These are phyloP conservation scores for Pristionchus exspectatus DNA, from an alignment of 2,888 invertebrate species.

Conservation along the genomic window DNA sequence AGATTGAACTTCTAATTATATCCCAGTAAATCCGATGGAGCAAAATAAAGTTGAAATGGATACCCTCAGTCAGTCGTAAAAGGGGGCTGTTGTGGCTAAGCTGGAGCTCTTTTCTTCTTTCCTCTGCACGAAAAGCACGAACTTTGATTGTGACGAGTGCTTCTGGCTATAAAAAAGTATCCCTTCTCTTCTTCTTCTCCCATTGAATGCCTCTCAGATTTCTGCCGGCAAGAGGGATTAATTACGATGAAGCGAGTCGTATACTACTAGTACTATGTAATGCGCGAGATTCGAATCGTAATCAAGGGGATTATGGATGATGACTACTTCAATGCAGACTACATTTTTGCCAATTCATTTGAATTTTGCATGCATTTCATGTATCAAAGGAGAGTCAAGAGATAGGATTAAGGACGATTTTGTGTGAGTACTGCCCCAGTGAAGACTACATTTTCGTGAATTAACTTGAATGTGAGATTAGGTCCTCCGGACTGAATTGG, in stretches of 20 bases:
- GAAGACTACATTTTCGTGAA: no score
- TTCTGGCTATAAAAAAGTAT: conserved; percentile 29
- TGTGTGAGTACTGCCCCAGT: no score
- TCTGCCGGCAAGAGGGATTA: conserved; percentile 14
- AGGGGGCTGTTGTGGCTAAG: conserved; percentile 28
- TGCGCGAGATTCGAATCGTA: neutral
- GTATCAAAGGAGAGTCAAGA: no score
- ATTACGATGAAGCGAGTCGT: conserved; percentile 21
- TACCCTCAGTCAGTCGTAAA: neutral
- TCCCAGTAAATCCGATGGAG: no score
- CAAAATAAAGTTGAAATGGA: neutral
- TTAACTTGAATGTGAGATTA: no score
- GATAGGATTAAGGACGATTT: no score
- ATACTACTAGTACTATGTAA: conserved; percentile 2
- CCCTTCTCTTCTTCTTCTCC: neutral
- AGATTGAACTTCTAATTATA: no score
- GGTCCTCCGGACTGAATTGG: no score
- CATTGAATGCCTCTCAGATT: conserved; percentile 23
- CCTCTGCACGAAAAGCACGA: neutral
- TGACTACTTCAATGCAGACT: neutral
- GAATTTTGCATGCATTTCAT: no score
- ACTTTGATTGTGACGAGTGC: conserved; percentile 32
- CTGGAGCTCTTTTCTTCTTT: neutral
- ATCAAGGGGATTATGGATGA: neutral
- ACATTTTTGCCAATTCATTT: neutral